Evolutionary conservation across 1,140 invertebrate species (phyloP), one percentile per base, ranked within the genome.

Genomic region (Colletes latitarsis): DNA sequence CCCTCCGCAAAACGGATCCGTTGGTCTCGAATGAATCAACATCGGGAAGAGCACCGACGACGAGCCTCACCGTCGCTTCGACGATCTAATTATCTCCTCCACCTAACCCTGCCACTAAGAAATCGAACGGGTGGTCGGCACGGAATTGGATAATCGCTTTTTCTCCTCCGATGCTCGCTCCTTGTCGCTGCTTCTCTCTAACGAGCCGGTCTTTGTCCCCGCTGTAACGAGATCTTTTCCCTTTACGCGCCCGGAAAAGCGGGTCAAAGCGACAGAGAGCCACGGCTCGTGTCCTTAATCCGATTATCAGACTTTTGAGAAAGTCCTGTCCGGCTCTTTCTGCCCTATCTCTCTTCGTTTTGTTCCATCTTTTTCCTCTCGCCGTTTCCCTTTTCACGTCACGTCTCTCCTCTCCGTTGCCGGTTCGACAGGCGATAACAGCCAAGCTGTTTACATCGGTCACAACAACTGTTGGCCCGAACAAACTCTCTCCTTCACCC

Each of bases 391-490:
- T 62, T 58, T 75, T 75, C 62, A 39, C 9, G 17, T 64, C 58
- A 43, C 21, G 55, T 39, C 46, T 63, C 49, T 30, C 52, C 55
- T 79, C 49, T 30, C 19, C 49, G n/a, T 9, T 52, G 49, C 15
- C 17, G 30, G 5, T 53, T 21, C 17, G 49, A 53, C 30, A 19
- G 14, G 12, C 73, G 82, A 85, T 83, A 83, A 70, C 58, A n/a
- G 15, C 43, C 52, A 73, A 73, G 76, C 79, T 86, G 84, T 88
- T 86, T 86, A 84, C 86, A 84, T 86, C 82, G 81, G 53, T 21
- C 73, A 58, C 71, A 73, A 75, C 75, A 78, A 82, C 46, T 74
- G 69, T 30, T 76, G 41, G 41, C 49, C 30, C 69, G 81, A 81
- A 77, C 73, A 79, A 82, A 82, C 78, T 81, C 83, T 69, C 64